A percentile compares a stretch with the other conserved stretches of the same genome.
These are phyloP conservation scores for Homarus americanus DNA, from an alignment of 1,140 invertebrate genomes.

Conservation along the genomic window DNA sequence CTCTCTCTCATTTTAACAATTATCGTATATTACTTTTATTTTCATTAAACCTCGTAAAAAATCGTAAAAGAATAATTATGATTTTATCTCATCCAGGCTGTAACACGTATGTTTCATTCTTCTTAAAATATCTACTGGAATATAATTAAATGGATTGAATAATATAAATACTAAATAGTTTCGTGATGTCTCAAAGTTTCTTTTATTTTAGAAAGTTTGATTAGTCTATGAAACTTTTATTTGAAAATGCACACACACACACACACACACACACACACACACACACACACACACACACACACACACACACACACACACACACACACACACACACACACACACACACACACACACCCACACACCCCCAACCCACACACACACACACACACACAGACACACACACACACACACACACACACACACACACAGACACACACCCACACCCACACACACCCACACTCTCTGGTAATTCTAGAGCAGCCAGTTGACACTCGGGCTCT, in stretches of 20 bases:
- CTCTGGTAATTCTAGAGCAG: neutral
- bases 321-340: neutral
- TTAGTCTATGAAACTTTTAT: too few species aligned
- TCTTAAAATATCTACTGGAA: too few species aligned
- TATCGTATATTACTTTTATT: too few species aligned
- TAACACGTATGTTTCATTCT: too few species aligned
- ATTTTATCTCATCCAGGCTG: too few species aligned
- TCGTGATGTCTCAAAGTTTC: too few species aligned
- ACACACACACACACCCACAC: neutral
- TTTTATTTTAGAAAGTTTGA: too few species aligned
- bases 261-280: neutral
- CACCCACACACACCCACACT: neutral
- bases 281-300: neutral
- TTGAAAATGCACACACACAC: neutral
- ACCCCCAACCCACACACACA: neutral
- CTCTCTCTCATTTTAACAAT: too few species aligned
- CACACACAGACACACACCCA: conserved; percentile 24
- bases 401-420: neutral
- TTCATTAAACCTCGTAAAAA: too few species aligned
- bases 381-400: neutral
- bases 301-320: neutral
- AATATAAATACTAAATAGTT: too few species aligned
- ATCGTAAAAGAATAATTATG: too few species aligned
- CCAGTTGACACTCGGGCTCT: neutral
- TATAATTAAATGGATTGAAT: too few species aligned